A percentile compares a stretch with the other conserved stretches of the same genome.
Conservation (phyloP, 2,113 vertebrate species). For the Phalacrocorax pelagicus region DNA sequence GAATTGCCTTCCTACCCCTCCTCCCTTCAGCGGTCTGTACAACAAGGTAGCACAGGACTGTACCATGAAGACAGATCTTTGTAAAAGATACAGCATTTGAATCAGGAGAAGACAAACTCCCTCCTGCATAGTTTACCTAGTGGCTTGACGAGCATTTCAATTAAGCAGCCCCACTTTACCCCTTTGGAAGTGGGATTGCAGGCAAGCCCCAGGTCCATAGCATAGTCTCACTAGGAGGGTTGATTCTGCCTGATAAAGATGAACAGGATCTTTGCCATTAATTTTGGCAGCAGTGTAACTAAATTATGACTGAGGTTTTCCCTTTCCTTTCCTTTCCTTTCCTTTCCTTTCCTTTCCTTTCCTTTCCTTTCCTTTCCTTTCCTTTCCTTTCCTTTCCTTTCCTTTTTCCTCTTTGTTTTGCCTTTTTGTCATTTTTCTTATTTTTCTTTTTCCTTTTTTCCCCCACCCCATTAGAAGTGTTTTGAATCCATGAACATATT, state of each 20-base stretch:
- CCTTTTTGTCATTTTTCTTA: too few relatives aligned
- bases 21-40: not conserved
- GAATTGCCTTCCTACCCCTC: not conserved
- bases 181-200: not conserved
- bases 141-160: not conserved
- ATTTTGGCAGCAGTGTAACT: not conserved
- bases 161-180: not conserved
- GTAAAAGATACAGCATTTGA: not conserved
- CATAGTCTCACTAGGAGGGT: not conserved
- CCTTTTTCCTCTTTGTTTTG: too few relatives aligned
- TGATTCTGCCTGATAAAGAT: not conserved
- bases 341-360: too few relatives aligned
- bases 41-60: not conserved
- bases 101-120: not conserved
- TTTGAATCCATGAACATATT: not conserved
- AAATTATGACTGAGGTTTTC: not conserved
- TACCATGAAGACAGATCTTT: not conserved
- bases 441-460: too few relatives aligned
- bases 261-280: not conserved
- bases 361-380: not conserved
- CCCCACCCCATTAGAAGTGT: accelerated
- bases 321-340: not conserved
- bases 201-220: not conserved
- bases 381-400: not conserved
- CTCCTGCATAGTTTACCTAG: not conserved